phyloP scores from a whole-genome alignment of 2,113 vertebrate species.

The Nyctereutes procyonoides region DNA sequence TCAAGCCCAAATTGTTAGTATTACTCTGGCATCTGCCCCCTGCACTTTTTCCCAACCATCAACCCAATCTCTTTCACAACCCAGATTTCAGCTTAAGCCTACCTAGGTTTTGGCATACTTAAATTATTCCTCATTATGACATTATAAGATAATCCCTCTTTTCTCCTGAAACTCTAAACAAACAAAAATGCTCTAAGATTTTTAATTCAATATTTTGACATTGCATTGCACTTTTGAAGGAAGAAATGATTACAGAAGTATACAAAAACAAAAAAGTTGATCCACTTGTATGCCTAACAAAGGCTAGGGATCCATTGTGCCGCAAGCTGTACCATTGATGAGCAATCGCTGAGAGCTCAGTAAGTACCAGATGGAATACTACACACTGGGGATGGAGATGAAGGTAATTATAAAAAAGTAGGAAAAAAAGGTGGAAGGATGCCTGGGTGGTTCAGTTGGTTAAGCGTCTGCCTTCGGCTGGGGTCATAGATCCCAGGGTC shows the following conservation, averaged over 20 bases:
- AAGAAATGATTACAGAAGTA: background rate
- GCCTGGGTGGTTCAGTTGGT: too few species aligned
- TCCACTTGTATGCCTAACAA: background rate
- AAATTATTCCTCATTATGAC: background rate
- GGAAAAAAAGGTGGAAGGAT: background rate
- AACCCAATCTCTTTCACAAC: background rate
- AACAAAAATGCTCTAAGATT: background rate
- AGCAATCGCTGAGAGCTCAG: background rate
- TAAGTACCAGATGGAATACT: background rate
- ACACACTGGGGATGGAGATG: background rate
- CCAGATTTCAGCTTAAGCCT: slow-evolving; percentile 1
- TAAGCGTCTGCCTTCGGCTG: too few species aligned
- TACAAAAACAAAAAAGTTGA: background rate
- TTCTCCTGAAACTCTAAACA: background rate
- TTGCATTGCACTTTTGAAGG: background rate
- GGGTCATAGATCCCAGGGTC: too few species aligned
- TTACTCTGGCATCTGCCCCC: background rate
- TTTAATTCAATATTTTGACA: slow-evolving; percentile 41
- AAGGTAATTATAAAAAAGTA: background rate
- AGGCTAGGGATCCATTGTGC: background rate
- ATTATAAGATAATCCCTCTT: slow-evolving; percentile 42
- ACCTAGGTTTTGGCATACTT: background rate
- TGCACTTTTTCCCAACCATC: background rate
- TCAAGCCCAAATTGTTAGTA: background rate
- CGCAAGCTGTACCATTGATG: background rate